Evolutionary conservation across 2,113 vertebrate genomes (phyloP).

Genomic region (Furnarius figulus): DNA sequence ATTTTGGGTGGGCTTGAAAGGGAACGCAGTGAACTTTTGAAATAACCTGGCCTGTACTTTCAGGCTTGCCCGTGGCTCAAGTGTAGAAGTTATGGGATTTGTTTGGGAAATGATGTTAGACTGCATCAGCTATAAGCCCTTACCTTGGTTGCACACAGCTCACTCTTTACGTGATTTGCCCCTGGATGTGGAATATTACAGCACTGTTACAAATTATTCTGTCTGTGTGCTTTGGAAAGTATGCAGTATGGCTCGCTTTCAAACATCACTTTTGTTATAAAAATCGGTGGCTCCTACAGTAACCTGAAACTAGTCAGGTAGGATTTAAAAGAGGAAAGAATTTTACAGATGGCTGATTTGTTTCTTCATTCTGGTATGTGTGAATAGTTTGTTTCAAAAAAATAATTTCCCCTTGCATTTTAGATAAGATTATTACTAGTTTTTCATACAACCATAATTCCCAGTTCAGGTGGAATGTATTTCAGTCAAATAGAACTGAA

Average conservation of each 20-base stretch:
- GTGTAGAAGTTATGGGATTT: background rate
- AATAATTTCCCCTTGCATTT: background rate
- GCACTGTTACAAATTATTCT: background rate
- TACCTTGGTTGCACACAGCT: background rate
- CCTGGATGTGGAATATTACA: background rate
- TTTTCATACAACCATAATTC: background rate
- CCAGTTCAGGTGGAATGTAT: background rate
- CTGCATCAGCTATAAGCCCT: background rate
- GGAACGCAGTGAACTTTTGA: background rate
- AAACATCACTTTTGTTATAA: background rate
- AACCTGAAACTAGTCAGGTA: slow-evolving; percentile 22
- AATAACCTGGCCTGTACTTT: background rate
- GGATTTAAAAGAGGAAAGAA: background rate
- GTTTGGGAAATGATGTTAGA: background rate
- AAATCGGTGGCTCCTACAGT: slow-evolving; percentile 3
- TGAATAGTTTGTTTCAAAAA: background rate
- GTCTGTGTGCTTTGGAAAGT: slow-evolving; percentile 2
- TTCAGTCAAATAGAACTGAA: background rate
- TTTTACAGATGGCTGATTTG: background rate
- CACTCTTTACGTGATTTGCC: background rate
- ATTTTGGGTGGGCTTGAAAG: background rate
- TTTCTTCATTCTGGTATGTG: background rate
- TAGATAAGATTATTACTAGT: background rate
- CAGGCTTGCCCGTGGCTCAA: background rate
- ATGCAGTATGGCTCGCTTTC: background rate